Base-by-base conservation (phyloP, 1,140 invertebrate genomes). In the Campodea augens region DNA sequence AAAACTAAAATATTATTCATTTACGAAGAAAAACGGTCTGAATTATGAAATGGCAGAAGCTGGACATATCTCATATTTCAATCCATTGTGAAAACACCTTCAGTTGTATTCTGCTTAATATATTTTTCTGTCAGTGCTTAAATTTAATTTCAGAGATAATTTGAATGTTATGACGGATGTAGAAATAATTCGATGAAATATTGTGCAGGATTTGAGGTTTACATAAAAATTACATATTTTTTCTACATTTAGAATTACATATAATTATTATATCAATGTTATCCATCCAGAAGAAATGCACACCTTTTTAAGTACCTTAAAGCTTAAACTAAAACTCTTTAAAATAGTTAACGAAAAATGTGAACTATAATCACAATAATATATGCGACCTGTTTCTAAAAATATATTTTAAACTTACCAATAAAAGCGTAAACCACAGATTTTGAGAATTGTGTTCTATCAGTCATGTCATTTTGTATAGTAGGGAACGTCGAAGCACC, bases 381-480 rank as follows among this genome's bases (percentile, higher is more conserved):
- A 13, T 22, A 12, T 36, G 12, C 2, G 4, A 3, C 12, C 15
- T 22, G 27, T 4, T 24, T 20, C 19, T n/a, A 4, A 32, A 15
- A 4, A 10, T n/a, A 45, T 10, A 2, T 22, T 44, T 24, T 3
- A n/a, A 29, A 49, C 48, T 49, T 52, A 60, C 59, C 49, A 20
- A 44, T 39, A 51, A 61, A 61, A 20, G 52, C 57, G 5, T 59
- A 20, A 4, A 48, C 27, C 1, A 58, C 55, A 20, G 55, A 48
- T 25, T 48, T 52, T 5, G 54, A 32, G 42, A 61, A 61, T 41
- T 55, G 13, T 7, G 37, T 48, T 46, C 53, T 54, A 29, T 64
- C 48, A 24, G 50, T 54, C 58, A 62, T 64, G 45, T 68, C 65
- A 46, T 66, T 64, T 49, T 68, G 64, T 39, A 67, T 60, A 0